Conservation (phyloP, 2,888 invertebrate species). For the Leptinotarsa peninsularis region DNA sequence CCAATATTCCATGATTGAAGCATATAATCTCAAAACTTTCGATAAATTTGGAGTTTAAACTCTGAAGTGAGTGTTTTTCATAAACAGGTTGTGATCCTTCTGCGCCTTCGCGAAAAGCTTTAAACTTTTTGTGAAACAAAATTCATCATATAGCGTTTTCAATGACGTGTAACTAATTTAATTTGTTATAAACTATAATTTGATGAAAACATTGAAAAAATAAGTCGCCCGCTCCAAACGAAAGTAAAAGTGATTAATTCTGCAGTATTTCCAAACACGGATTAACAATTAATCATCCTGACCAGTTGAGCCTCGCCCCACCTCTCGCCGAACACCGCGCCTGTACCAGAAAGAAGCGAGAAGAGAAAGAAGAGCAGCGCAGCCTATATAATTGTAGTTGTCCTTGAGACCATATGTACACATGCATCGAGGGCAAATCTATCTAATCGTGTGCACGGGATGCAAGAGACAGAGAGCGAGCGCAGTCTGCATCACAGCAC, state of each 20-base stretch:
- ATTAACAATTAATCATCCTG: slow-evolving; percentile 14
- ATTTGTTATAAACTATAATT: no score
- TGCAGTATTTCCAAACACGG: not conserved
- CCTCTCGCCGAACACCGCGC: slow-evolving; percentile 32
- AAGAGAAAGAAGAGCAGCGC: slow-evolving; percentile 46
- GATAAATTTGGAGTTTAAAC: no score
- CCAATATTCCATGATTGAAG: no score
- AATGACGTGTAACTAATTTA: no score
- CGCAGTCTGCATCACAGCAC: slow-evolving; percentile 32
- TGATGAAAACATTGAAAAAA: no score
- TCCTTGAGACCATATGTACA: slow-evolving; percentile 63
- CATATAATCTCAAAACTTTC: no score
- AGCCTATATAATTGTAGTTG: slow-evolving; percentile 59
- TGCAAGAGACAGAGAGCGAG: slow-evolving; percentile 28
- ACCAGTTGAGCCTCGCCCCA: slow-evolving; percentile 31
- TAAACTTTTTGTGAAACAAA: no score
- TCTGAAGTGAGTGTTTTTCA: no score
- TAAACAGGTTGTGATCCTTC: no score
- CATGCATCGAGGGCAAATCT: slow-evolving; percentile 59
- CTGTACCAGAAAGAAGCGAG: slow-evolving; percentile 40
- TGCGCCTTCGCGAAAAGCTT: no score
- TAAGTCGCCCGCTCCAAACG: no score
- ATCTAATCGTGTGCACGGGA: slow-evolving; percentile 45
- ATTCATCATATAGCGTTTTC: no score
- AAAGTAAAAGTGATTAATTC: not conserved